Evolutionary conservation across 2,888 invertebrate species (phyloP).

Genomic region (Pteria penguin): DNA sequence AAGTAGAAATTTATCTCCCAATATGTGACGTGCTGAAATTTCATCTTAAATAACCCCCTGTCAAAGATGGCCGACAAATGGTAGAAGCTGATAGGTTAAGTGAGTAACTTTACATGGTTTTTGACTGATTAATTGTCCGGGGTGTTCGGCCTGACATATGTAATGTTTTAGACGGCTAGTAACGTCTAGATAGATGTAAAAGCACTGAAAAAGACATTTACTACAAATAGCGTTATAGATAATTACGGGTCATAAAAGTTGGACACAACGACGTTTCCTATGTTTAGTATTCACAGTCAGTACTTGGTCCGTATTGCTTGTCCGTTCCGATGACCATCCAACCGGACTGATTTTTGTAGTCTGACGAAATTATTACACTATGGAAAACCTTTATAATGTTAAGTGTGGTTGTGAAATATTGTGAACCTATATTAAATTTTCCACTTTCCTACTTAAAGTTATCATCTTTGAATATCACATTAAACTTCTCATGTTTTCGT

Average conservation of each 20-base stretch:
- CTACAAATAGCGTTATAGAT: background rate
- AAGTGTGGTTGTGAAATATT: no score
- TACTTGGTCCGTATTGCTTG: no score
- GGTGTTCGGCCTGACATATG: constrained; percentile 14
- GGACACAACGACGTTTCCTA: background rate
- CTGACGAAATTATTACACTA: no score
- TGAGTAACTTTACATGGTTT: constrained; percentile 2
- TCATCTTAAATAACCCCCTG: constrained; percentile 4
- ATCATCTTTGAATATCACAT: no score
- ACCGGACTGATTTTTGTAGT: no score
- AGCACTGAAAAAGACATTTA: background rate
- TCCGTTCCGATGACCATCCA: no score
- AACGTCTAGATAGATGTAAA: background rate
- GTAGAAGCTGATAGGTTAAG: background rate
- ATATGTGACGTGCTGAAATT: background rate
- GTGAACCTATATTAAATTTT: no score
- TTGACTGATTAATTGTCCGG: constrained; percentile 18
- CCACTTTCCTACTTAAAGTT: no score
- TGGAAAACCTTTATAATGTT: no score
- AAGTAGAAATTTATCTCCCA: constrained; percentile 7
- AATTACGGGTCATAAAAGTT: background rate
- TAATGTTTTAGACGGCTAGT: constrained; percentile 18
- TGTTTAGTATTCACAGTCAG: no score
- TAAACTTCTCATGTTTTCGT: no score
- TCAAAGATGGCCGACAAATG: background rate